Percentiles rank a stretch among this genome's conserved stretches.
Conservation (phyloP, 2,888 invertebrate species). For the Mystacides longicornis region DNA sequence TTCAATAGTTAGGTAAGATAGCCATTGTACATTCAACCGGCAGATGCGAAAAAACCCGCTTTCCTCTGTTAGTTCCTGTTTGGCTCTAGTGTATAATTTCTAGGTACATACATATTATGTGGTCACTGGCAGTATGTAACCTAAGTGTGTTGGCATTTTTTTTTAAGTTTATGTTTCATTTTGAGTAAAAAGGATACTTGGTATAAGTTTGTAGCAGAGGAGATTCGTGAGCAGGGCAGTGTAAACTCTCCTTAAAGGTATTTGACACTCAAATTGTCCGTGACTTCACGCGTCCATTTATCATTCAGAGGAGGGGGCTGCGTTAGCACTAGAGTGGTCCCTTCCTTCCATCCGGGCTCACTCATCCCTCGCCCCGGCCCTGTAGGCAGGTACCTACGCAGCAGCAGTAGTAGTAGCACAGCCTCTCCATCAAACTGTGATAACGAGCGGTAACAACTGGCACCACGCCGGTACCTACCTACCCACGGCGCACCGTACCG, state of each 20-base stretch:
- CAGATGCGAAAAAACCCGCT: no score
- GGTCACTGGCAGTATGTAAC: no score
- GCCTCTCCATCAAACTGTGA: constrained; percentile 19
- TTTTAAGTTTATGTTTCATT: no score
- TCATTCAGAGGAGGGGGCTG: constrained; percentile 13
- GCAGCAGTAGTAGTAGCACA: constrained; percentile 9
- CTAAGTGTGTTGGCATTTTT: no score
- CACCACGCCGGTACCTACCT: no score
- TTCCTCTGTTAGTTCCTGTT: no score
- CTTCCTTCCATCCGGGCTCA: not conserved
- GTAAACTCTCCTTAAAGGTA: constrained; percentile 13
- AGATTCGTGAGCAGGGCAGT: not conserved
- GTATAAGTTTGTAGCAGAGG: not conserved
- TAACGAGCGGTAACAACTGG: constrained; percentile 15
- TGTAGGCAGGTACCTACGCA: not conserved
- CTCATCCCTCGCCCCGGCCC: not conserved
- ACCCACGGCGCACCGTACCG: no score
- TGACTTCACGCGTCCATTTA: constrained; percentile 20
- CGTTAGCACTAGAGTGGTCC: not conserved
- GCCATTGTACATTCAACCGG: no score
- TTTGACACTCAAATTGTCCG: constrained; percentile 21
- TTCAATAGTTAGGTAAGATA: no score
- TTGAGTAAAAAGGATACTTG: not conserved
- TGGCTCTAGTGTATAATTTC: no score
- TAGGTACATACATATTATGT: no score